phyloP scores from a whole-genome alignment of 2,888 invertebrate genomes.

The Lingula anatina region DNA sequence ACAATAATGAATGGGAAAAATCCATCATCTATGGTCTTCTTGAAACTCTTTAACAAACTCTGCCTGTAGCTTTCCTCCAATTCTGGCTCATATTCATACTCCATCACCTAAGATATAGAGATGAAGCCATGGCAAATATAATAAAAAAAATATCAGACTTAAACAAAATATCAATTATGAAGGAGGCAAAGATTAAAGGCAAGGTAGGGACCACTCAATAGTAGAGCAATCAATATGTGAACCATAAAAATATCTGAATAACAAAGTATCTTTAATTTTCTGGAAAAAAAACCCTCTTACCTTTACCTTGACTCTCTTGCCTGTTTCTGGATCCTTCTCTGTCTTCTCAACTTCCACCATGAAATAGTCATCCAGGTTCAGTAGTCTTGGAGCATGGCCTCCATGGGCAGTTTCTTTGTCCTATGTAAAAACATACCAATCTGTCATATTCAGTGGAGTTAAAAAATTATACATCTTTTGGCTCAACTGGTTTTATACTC shows the following conservation, averaged over 20 bases:
- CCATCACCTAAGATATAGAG: constrained; percentile 67
- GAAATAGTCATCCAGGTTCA: constrained; percentile 94
- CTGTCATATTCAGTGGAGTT: constrained; percentile 5
- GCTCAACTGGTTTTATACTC: too few relatives aligned
- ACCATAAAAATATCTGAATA: too few relatives aligned
- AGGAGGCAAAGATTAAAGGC: too few relatives aligned
- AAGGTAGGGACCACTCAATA: too few relatives aligned
- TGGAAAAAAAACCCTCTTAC: too few relatives aligned
- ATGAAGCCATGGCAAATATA: too few relatives aligned
- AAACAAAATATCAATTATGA: too few relatives aligned
- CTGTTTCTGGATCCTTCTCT: constrained; percentile 64
- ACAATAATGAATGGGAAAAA: constrained; percentile 89
- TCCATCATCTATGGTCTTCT: constrained; percentile 82
- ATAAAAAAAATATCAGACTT: too few relatives aligned
- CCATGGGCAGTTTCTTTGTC: constrained; percentile 74
- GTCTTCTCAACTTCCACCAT: constrained; percentile 63
- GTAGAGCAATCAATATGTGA: too few relatives aligned
- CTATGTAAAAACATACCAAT: constrained; percentile 45
- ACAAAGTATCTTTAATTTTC: too few relatives aligned
- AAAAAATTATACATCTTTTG: too few relatives aligned
- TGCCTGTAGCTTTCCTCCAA: constrained; percentile 77
- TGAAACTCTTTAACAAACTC: constrained; percentile 82
- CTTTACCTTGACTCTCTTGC: constrained; percentile 65
- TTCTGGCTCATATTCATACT: constrained; percentile 82
- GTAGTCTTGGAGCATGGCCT: constrained; percentile 82